phyloP scores from a whole-genome alignment of 2,797 vertebrate species.

The Xenopus petersii region DNA sequence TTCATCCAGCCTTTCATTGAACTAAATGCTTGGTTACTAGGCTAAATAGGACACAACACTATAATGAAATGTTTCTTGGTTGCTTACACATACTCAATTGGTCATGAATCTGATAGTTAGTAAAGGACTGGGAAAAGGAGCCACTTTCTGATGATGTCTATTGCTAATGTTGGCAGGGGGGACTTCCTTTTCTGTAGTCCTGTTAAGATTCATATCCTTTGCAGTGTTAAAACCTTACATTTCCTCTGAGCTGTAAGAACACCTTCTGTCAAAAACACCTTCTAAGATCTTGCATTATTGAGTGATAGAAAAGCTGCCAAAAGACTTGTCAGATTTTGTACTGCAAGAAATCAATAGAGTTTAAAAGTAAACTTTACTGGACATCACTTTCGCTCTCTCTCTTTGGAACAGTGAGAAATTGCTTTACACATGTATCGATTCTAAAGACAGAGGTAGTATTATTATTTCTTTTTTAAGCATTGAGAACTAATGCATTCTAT shows the following conservation, averaged over 20 bases:
- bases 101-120: no score
- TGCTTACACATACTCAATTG: no score
- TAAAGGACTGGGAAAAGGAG: no score
- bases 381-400: background rate
- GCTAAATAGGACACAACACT: no score
- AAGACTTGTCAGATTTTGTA: constrained; percentile 22
- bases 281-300: constrained; percentile 24
- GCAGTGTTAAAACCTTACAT: constrained; percentile 11
- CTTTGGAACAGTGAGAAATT: background rate
- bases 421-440: background rate
- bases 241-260: constrained; percentile 19
- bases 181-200: constrained; percentile 1
- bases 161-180: no score
- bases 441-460: background rate
- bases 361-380: background rate
- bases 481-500: no score
- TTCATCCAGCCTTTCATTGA: no score
- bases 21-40: no score
- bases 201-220: constrained; percentile 12
- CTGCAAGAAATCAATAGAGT: constrained; percentile 19
- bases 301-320: constrained; percentile 33
- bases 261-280: constrained; percentile 14
- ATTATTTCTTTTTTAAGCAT: no score
- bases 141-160: no score
- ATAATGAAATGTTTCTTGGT: no score